These are phyloP conservation scores for Tenthredo scrophulariae DNA, from an alignment of 2,888 invertebrate genomes.

Conservation along the genomic window DNA sequence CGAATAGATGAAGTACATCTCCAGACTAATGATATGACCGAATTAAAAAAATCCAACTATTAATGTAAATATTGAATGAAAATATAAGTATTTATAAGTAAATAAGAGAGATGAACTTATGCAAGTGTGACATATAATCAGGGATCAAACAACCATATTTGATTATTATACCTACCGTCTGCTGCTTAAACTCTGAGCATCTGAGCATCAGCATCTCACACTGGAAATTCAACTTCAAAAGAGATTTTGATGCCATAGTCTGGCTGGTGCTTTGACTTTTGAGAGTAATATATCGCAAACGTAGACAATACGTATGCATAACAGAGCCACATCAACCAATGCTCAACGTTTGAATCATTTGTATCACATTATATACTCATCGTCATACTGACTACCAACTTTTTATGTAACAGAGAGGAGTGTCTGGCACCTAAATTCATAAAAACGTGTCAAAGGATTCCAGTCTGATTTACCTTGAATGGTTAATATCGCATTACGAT, in stretches of 20 bases:
- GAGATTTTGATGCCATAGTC: slow-evolving; percentile 72
- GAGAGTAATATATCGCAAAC: slow-evolving; percentile 76
- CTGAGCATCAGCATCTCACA: slow-evolving; percentile 71
- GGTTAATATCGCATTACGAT: slow-evolving; percentile 51
- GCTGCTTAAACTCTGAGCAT: slow-evolving; percentile 65
- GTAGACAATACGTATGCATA: slow-evolving; percentile 76
- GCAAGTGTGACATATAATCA: slow-evolving; percentile 58
- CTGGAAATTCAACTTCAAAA: slow-evolving; percentile 77
- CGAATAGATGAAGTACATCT: background rate
- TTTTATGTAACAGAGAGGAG: slow-evolving; percentile 74
- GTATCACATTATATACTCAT: slow-evolving; percentile 76
- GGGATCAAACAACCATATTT: slow-evolving; percentile 76
- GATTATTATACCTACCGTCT: slow-evolving; percentile 77
- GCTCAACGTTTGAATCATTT: slow-evolving; percentile 74
- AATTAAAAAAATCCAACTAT: background rate
- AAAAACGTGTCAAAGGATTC: slow-evolving; percentile 77
- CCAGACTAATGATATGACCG: background rate
- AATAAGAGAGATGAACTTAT: background rate
- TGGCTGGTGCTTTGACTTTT: slow-evolving; percentile 76
- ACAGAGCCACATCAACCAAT: slow-evolving; percentile 75
- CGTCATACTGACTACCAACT: slow-evolving; percentile 76
- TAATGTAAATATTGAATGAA: background rate
- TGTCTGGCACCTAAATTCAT: slow-evolving; percentile 78
- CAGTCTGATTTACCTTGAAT: slow-evolving; percentile 69
- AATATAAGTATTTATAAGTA: background rate